Conservation (phyloP, 2,888 invertebrate genomes). For the Muscina levida region DNA sequence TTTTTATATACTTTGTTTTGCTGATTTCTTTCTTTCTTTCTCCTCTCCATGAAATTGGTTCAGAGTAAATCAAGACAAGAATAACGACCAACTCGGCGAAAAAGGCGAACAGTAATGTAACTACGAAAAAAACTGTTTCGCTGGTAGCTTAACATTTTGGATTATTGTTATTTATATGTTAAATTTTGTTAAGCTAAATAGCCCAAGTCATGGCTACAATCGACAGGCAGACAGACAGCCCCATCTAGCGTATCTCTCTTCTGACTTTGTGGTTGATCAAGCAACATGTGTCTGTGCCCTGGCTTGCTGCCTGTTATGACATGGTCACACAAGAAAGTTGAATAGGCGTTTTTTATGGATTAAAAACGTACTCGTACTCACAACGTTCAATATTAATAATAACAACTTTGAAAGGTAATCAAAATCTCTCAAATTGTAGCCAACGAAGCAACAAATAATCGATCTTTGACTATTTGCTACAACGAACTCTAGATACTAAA, state of each 20-base stretch:
- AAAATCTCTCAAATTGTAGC: constrained; percentile 9
- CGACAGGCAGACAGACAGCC: not conserved
- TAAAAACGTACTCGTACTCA: not conserved
- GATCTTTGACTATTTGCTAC: not conserved
- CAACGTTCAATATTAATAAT: not conserved
- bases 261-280: constrained; percentile 1
- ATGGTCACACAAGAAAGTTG: constrained; percentile 28
- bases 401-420: constrained; percentile 8
- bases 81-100: constrained; percentile 22
- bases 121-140: constrained; percentile 34
- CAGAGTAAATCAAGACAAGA: constrained; percentile 41
- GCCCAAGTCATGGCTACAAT: not conserved
- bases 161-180: constrained; percentile 41
- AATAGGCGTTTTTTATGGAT: constrained; percentile 8
- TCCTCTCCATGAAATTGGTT: constrained; percentile 27
- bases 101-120: not conserved
- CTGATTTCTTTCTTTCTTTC: constrained; percentile 27
- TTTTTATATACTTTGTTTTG: constrained; percentile 2
- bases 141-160: constrained; percentile 43
- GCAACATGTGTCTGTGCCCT: not conserved
- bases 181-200: constrained; percentile 40
- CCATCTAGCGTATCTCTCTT: not conserved
- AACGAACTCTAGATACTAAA: not conserved
- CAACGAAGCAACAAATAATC: not conserved
- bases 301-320: constrained; percentile 17